Conservation (phyloP, 2,113 vertebrate species). For the Melanerpes aurifrons region DNA sequence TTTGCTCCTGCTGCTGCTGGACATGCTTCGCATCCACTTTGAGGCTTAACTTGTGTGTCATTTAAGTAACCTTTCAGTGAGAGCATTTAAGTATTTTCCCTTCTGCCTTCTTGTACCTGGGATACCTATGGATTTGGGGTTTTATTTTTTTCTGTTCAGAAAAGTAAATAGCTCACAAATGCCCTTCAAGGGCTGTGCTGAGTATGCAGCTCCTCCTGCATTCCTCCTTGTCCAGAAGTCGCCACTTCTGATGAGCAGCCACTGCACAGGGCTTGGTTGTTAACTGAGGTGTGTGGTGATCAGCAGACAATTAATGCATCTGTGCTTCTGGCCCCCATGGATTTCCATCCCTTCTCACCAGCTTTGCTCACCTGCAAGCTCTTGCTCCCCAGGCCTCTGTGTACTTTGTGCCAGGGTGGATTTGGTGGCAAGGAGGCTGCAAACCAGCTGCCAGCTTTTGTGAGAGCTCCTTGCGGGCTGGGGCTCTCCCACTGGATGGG, state of each 20-base stretch:
- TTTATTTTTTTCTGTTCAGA: background rate
- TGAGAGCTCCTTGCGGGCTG: background rate
- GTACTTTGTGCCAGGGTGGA: background rate
- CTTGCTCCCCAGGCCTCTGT: background rate
- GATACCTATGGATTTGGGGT: background rate
- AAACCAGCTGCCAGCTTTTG: background rate
- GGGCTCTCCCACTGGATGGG: background rate
- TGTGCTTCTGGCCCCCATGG: background rate
- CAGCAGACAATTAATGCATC: background rate
- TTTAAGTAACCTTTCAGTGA: background rate
- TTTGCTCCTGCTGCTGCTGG: background rate
- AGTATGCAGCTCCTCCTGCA: background rate
- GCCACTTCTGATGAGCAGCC: accelerated
- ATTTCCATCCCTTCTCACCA: background rate
- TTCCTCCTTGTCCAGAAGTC: background rate
- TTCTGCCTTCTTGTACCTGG: background rate
- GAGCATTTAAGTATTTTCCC: background rate
- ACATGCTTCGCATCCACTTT: background rate
- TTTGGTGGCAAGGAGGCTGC: background rate
- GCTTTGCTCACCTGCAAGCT: background rate
- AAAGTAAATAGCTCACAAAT: background rate
- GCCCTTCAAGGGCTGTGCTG: background rate
- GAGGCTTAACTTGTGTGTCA: background rate
- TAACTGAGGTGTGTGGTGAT: background rate
- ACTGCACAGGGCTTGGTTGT: background rate